Conservation (phyloP, 2,113 vertebrate species). For the Solenodon paradoxus region DNA sequence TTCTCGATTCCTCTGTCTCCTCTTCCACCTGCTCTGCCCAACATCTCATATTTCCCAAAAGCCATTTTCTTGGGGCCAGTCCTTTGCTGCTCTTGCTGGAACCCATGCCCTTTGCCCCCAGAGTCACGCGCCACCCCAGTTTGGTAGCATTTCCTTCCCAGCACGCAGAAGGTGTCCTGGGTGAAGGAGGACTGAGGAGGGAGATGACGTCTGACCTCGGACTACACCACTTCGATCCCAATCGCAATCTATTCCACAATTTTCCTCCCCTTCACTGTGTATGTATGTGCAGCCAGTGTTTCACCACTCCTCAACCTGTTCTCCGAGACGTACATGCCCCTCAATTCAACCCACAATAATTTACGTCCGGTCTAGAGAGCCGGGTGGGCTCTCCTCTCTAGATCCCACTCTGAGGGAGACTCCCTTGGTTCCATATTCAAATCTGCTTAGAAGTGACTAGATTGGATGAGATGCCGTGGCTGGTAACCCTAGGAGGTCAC, state of each 20-base stretch:
- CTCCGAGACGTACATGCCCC: background rate
- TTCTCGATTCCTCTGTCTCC: background rate
- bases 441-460: background rate
- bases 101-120: background rate
- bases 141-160: background rate
- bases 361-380: background rate
- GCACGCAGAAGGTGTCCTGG: background rate
- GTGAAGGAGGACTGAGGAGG: background rate
- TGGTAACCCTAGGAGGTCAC: background rate
- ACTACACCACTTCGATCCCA: background rate
- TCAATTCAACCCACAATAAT: background rate
- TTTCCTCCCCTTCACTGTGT: background rate
- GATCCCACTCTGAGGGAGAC: background rate
- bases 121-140: fast-evolving
- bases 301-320: background rate
- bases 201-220: background rate
- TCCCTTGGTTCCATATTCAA: background rate
- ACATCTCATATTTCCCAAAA: background rate
- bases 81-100: background rate
- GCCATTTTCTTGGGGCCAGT: background rate
- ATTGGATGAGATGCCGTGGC: background rate
- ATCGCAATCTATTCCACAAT: background rate
- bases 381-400: background rate
- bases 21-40: background rate
- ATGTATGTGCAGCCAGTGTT: background rate